Base-by-base conservation (phyloP, 1,140 invertebrate species). In the Hycleus cichorii region DNA sequence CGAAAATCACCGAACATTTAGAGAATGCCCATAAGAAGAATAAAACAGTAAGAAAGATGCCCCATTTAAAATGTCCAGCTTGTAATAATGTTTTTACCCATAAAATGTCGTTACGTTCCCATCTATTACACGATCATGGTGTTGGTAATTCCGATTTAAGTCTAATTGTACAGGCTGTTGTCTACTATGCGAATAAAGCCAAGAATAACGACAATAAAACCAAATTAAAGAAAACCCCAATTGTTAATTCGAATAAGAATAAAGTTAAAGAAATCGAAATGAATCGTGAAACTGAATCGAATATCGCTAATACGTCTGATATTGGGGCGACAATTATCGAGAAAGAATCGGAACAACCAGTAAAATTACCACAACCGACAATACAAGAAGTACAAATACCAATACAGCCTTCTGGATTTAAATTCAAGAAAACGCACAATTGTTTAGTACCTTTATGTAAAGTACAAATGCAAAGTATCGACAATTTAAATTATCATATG, bases 401-500 rank as follows among this genome's bases (percentile, higher is more conserved):
- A 32, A 7, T 7, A 32, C 32, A 32, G 32, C 32, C 32, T 18
- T 18, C 18, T 42, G 58, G 12, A 42, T 45, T 64, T 0, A 58
- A 64, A 24, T 53, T 49, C 9, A 64, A 68, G 58, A 63, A 63
- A 47, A 25, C 49, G 3, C 60, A 62, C 4, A 63, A 64, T 39
- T 71, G 69, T 47, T 46, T 43, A 9, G 63, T 75, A 42, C 63
- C 74, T 47, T 63, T 65, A 24, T 80, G 78, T 65, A 73, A 74
- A 57, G 69, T 78, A 3, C 57, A 70, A 26, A 73, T 82, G 49
- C 70, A 69, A 54, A 72, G 72, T 32, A 53, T 71, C 3, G 72
- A 74, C 26, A 80, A 78, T 61, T 70, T 83, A 40, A 69, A 77
- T 3, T 78, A 81, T 62, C 82, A 83, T 62, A 65, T 74, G 4